phyloP scores from a whole-genome alignment of 2,888 invertebrate species.

The Melanargia galathea region DNA sequence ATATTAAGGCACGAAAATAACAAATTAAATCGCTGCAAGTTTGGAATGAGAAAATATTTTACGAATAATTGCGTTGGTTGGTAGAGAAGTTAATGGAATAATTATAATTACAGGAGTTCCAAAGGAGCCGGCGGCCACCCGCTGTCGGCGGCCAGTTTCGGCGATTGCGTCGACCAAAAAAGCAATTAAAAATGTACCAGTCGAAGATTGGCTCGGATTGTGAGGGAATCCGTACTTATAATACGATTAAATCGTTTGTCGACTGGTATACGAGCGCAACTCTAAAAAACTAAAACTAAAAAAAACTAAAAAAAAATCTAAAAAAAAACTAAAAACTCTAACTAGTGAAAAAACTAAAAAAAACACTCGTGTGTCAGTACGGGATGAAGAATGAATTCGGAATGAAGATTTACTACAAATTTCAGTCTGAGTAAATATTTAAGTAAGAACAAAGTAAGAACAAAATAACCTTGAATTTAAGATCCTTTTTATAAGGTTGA shows the following conservation, averaged over 20 bases:
- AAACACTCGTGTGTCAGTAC: too few species aligned
- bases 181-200: slow-evolving; percentile 74
- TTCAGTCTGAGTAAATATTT: neutral
- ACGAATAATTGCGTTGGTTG: slow-evolving; percentile 70
- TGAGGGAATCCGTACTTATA: slow-evolving; percentile 54
- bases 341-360: too few species aligned
- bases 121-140: slow-evolving; percentile 77
- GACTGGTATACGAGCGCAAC: slow-evolving; percentile 11
- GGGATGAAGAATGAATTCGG: too few species aligned
- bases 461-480: neutral
- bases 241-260: slow-evolving; percentile 24
- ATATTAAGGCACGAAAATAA: slow-evolving; percentile 41
- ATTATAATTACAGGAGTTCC: slow-evolving; percentile 75
- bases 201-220: slow-evolving; percentile 58
- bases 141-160: slow-evolving; percentile 62
- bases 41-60: slow-evolving; percentile 64
- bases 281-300: too few species aligned
- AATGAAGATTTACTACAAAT: slow-evolving; percentile 9
- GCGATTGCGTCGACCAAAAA: slow-evolving; percentile 76
- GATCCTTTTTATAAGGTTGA: neutral
- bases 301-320: too few species aligned
- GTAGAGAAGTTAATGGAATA: slow-evolving; percentile 78
- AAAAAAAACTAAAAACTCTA: too few species aligned
- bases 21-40: slow-evolving; percentile 50
- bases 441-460: neutral